Base-by-base conservation (phyloP, 2,888 invertebrate genomes). In the Standfussiana lucernea region DNA sequence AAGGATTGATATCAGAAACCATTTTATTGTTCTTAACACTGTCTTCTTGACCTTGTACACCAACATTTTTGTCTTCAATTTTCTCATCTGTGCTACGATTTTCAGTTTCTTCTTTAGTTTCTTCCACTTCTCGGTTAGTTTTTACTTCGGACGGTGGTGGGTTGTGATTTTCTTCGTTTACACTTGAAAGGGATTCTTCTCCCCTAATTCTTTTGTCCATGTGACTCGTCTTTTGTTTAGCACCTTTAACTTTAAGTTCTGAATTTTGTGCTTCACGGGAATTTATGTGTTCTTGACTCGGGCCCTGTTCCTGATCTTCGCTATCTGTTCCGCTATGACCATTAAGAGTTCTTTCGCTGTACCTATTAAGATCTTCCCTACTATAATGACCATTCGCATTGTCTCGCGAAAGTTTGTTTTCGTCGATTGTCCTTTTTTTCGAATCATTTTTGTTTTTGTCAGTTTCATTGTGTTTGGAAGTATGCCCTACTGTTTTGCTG, bases 1-100 rank as follows among this genome's bases (percentile, higher is more conserved):
- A 0, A 5, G 28, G 24, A 13, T 62, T 35, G 24, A 66, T 15
- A 42, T 62, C 15, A 24, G 61, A 45, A 35, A 56, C 28, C 2
- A 76, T n/a, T 56, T 64, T 70, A 32, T 71, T 81, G 0, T 70
- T 45, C 7, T 73, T 40, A 0, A 45, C 32, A 0, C 45, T 15
- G 0, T 64, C 42, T 21, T 67, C 40, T 0, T 21, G 7, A 35
- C 37, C 45, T 61, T 42, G 37, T 15, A 15, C 7, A 1, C 18
- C 10, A 40, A 13, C n/a, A 21, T 62, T 32, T 21, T n/a, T 45
- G 5, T 59, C 21, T 18, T 28, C 50, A 24, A 15, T 13, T 7
- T 50, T 56, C 7, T 67, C 61, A 11, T 7, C 32, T 11, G 10
- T 35, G 15, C 0, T 15, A 13, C 1, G n/a, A 24, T 42, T 56